Base-by-base conservation (phyloP, 2,888 invertebrate species). In the Apamea crenata region DNA sequence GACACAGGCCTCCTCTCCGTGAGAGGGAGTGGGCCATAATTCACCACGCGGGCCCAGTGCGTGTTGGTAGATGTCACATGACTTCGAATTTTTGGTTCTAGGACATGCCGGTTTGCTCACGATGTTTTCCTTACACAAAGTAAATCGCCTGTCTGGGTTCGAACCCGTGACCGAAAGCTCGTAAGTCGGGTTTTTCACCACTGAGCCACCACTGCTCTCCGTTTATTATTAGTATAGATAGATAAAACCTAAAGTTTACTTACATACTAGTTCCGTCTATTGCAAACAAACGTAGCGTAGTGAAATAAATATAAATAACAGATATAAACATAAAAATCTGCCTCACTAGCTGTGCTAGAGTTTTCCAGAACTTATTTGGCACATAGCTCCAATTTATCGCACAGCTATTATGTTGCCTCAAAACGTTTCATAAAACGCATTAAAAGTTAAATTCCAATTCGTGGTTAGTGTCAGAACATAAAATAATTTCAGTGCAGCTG, bases 351-450 rank as follows among this genome's bases (percentile, higher is more conserved):
- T 84, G 77, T 53, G 6, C 78, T 77, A 70, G 67, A 73, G 81
- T 87, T 73, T 84, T 76, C 74, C 63, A 32, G 29, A 73, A 82
- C 32, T 78, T 77, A 85, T 84, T 83, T 85, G 77, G 81, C 84
- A 77, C 36, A 36, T 59, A 47, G 50, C 72, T 14, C 3, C 56
- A 74, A 82, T 80, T 85, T 78, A 80, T 72, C 69, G 29, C 21
- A 65, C 32, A 10, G 59, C 40, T 71, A 68, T 53, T 69, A 47
- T 76, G 66, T 77, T 75, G 44, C 65, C 68, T 40, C n/a, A 59
- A 87, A 84, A 25, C 16, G 16, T 69, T 32, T 79, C 32, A 63
- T 53, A 44, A 59, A 82, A 44, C 14, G 14, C 18, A 81, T 74
- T 50, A 40, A 67, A 59, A 61, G 10, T 61, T 36, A n/a, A 8